Base-by-base conservation (phyloP, 2,797 vertebrate genomes). In the Anguilla obscura region DNA sequence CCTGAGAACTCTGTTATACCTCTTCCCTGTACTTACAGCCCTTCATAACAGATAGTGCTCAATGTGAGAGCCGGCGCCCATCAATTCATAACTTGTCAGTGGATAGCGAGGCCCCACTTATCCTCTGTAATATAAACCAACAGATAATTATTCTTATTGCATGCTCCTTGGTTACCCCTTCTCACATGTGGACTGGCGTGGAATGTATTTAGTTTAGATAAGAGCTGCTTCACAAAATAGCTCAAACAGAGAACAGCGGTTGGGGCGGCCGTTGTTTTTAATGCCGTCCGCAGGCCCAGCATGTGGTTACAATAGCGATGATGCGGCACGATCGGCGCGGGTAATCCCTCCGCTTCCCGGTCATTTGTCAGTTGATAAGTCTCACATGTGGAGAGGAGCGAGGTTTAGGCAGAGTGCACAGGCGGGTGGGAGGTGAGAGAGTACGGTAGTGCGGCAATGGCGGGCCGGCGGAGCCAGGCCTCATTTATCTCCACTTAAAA, bases 401-500 rank as follows among this genome's bases (percentile, higher is more conserved):
- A 92, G 92, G 92, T 84, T 84, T 90, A 89, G 92, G 92, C 89
- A 88, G 89, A 92, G 92, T 86, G 91, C 88, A 85, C 88, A 91
- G 91, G 90, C 91, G 45, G 33, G 63, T 40, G 74, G 85, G 50
- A 76, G 87, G 69, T 80, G 71, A 66, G 85, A 54, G 27, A 66
- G 84, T 76, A 56, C 21, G 58, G 86, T 45, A 52, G n/a, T 33
- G 18, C 30, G 93, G 93, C 93, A 90, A 94, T 95, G 94, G 91
- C 93, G 4, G 93, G 93, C 93, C 92, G 52, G 48, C 91, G 93
- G 92, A 93, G 94, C 92, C 27, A 91, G 2, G 56, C 10, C 94
- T 94, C 95, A 96, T 96, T 95, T 95, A 96, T 96, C 96, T 96
- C 95, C 92, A 96, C 96, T 95, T 95, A 94, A 93, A 82, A 18